These are phyloP conservation scores for Cherax quadricarinatus DNA, from an alignment of 1,140 invertebrate species.

Conservation along the genomic window DNA sequence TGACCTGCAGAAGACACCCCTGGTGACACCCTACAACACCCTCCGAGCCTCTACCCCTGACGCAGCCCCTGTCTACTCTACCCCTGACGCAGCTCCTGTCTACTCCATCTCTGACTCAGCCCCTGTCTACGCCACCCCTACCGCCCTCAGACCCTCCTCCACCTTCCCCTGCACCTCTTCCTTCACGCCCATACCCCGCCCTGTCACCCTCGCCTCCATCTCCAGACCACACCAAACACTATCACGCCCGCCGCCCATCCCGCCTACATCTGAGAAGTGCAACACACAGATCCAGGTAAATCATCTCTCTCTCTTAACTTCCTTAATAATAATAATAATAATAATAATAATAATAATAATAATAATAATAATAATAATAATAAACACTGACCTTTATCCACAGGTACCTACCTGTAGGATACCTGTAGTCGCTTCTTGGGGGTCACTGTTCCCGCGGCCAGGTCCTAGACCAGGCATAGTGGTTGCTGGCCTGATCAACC, in stretches of 20 bases:
- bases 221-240: constrained; percentile 25
- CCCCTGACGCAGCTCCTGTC: not conserved
- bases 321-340: too few relatives aligned
- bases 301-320: too few relatives aligned
- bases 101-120: not conserved
- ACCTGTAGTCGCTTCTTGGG: too few relatives aligned
- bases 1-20: constrained; percentile 52
- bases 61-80: not conserved
- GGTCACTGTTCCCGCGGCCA: too few relatives aligned
- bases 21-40: constrained; percentile 8
- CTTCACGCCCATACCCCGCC: constrained; percentile 34
- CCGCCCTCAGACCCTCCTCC: constrained; percentile 30
- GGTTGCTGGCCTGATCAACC: too few relatives aligned
- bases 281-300: constrained; percentile 51
- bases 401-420: not conserved
- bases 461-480: too few relatives aligned
- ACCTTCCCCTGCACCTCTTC: constrained; percentile 34
- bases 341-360: too few relatives aligned
- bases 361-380: too few relatives aligned
- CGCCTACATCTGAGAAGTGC: constrained; percentile 39
- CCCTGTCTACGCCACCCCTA: not conserved
- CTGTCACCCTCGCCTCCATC: constrained; percentile 37
- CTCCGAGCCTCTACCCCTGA: not conserved
- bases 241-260: constrained; percentile 30
- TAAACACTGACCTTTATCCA: too few relatives aligned